Percentiles rank a stretch among this genome's conserved stretches.
phyloP scores from a whole-genome alignment of 2,797 vertebrate genomes.

The Diceros bicornis region DNA sequence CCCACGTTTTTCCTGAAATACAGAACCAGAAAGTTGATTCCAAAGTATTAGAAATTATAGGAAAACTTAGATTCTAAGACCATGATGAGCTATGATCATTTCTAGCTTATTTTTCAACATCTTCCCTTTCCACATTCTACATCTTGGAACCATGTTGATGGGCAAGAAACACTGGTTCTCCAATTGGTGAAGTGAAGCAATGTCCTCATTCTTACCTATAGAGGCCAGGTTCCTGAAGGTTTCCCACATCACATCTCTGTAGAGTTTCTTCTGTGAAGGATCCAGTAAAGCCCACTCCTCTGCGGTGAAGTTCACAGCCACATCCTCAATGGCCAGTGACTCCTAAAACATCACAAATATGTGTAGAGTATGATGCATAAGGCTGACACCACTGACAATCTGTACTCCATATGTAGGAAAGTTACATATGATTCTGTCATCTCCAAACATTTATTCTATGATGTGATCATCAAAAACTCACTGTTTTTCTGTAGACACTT shows the following conservation, averaged over 20 bases:
- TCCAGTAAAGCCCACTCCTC: too few relatives aligned
- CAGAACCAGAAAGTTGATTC: not conserved
- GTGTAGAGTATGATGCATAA: too few relatives aligned
- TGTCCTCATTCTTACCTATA: not conserved
- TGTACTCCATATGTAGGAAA: too few relatives aligned
- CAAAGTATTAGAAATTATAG: too few relatives aligned
- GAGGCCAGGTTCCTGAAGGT: conserved; percentile 50
- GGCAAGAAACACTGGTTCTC: not conserved
- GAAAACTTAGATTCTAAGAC: not conserved
- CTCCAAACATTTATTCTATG: too few relatives aligned
- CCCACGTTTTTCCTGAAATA: not conserved
- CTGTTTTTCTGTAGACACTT: not conserved
- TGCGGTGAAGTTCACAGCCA: too few relatives aligned
- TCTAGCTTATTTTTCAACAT: not conserved
- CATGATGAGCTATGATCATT: too few relatives aligned
- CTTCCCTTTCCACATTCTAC: not conserved
- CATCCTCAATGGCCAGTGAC: too few relatives aligned
- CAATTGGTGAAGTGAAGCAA: not conserved
- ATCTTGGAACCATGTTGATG: not conserved
- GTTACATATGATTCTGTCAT: too few relatives aligned
- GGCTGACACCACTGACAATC: too few relatives aligned
- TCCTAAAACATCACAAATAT: too few relatives aligned
- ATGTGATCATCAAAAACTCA: not conserved
- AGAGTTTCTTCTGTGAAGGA: not conserved
- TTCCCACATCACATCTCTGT: conserved; percentile 61